These are phyloP conservation scores for Charaxes varanes DNA, from an alignment of 1,140 invertebrate species.

Conservation along the genomic window DNA sequence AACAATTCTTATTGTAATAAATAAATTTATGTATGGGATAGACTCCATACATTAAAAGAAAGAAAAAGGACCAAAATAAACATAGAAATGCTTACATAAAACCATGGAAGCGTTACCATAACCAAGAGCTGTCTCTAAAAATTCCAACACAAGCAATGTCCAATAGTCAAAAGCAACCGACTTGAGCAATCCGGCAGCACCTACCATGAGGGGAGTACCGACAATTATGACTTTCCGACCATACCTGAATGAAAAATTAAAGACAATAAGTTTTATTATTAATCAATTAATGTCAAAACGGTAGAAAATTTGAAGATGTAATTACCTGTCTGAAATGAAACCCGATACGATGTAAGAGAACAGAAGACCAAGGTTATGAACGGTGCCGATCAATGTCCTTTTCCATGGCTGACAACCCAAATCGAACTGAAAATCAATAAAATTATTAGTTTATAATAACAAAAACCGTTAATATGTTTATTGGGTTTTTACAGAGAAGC, in stretches of 20 bases:
- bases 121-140: slow-evolving; percentile 70
- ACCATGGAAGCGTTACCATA: slow-evolving; percentile 75
- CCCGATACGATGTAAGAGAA: slow-evolving; percentile 79
- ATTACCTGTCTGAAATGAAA: slow-evolving; percentile 77
- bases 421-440: slow-evolving; percentile 46
- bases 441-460: too few species aligned
- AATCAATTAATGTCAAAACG: too few species aligned
- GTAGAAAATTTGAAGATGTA: too few species aligned
- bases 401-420: slow-evolving; percentile 78
- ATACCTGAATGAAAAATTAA: slow-evolving; percentile 74
- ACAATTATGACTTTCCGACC: slow-evolving; percentile 64
- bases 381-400: slow-evolving; percentile 79
- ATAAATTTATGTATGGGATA: too few species aligned
- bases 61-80: slow-evolving; percentile 17
- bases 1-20: too few species aligned
- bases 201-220: slow-evolving; percentile 54
- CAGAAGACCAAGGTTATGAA: slow-evolving; percentile 81
- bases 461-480: too few species aligned
- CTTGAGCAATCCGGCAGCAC: slow-evolving; percentile 70
- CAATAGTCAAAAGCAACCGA: slow-evolving; percentile 76
- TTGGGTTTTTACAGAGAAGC: too few species aligned
- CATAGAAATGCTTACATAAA: slow-evolving; percentile 76
- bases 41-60: too few species aligned
- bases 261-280: too few species aligned
- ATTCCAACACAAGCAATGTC: slow-evolving; percentile 74